Conservation (phyloP, 2,888 invertebrate genomes). For the Ariolimax columbianus region DNA sequence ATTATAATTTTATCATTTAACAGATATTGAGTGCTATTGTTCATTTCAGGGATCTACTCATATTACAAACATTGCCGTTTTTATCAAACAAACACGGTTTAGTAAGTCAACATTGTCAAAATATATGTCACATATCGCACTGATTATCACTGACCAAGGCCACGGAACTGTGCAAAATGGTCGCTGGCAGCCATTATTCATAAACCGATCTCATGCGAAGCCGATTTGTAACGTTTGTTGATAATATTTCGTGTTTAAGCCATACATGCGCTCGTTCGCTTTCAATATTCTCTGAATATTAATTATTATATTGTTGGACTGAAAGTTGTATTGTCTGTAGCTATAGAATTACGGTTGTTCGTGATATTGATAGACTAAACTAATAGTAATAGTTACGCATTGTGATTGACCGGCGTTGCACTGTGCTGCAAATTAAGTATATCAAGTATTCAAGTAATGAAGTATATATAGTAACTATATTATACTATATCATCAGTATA, state of each 20-base stretch:
- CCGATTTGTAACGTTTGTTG: slow-evolving; percentile 47
- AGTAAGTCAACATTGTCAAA: neutral
- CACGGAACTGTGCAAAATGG: neutral
- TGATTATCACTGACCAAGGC: slow-evolving; percentile 29
- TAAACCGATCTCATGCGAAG: slow-evolving; percentile 45
- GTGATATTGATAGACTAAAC: no score
- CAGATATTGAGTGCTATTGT: neutral
- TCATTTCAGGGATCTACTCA: neutral
- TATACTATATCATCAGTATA: no score
- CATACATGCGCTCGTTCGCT: neutral
- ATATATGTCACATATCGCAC: neutral
- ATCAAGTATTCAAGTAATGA: no score
- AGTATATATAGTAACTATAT: no score
- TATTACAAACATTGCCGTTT: neutral
- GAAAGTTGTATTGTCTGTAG: neutral
- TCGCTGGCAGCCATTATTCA: slow-evolving; percentile 35
- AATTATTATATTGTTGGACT: neutral
- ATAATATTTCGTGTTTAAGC: neutral
- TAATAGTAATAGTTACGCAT: no score
- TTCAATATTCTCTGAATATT: neutral
- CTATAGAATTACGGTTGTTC: no score
- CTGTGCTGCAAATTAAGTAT: no score
- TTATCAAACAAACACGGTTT: neutral
- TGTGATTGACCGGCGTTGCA: no score
- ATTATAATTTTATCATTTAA: slow-evolving; percentile 44